Conservation (phyloP, 2,888 invertebrate genomes). For the Embidobia sp. region DNA sequence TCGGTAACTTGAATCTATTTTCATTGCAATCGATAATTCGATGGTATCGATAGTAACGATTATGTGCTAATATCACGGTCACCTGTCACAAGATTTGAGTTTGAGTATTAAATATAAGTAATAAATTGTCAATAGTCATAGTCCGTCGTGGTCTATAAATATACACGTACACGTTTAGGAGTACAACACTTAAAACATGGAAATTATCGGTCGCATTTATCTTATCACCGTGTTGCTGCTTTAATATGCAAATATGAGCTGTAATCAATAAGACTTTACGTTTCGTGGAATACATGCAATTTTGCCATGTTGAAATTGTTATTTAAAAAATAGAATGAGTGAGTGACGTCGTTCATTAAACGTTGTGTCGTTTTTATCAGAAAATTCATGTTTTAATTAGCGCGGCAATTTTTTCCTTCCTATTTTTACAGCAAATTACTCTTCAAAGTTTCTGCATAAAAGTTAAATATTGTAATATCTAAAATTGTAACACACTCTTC, state of each 20-base stretch:
- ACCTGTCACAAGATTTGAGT: conserved; percentile 40
- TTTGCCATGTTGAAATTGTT: neutral
- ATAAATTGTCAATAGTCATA: conserved; percentile 26
- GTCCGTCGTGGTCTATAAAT: conserved; percentile 5
- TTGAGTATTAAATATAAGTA: conserved; percentile 35
- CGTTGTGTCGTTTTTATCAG: neutral
- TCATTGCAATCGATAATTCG: conserved; percentile 33
- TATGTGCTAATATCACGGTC: conserved; percentile 47
- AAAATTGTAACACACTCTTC: no score
- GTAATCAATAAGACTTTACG: conserved; percentile 18
- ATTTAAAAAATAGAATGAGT: neutral
- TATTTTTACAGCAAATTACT: no score
- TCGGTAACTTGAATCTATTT: conserved; percentile 33
- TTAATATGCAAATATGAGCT: conserved; percentile 9
- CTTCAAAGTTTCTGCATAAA: no score
- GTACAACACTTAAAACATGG: conserved; percentile 6
- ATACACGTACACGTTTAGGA: neutral
- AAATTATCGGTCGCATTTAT: conserved; percentile 18
- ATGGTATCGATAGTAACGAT: conserved; percentile 38
- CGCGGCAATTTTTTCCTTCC: no score
- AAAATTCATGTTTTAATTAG: no score
- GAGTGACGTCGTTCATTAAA: neutral
- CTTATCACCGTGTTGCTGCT: conserved; percentile 5
- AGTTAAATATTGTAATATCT: no score
- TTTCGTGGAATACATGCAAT: neutral